Conservation (phyloP, 1,140 invertebrate species). For the Zaprionus camerounensis region DNA sequence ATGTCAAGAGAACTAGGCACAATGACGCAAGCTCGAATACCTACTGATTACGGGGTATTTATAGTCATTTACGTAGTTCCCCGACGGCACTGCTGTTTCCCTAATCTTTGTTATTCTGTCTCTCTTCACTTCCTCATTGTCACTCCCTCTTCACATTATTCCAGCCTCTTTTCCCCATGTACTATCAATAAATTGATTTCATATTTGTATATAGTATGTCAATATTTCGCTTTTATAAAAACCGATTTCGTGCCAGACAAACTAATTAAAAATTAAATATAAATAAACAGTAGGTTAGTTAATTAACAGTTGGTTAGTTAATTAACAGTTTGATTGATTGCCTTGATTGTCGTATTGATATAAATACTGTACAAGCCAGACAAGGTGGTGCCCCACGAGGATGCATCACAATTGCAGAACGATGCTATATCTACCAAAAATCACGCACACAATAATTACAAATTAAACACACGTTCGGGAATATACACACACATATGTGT, state of each 20-base stretch:
- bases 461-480: slow-evolving; percentile 45
- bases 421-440: slow-evolving; percentile 65
- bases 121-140: neutral
- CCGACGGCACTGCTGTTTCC: neutral
- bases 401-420: neutral
- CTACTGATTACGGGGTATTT: neutral
- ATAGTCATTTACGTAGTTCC: neutral
- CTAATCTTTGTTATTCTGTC: neutral
- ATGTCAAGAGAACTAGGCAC: too few relatives aligned
- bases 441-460: slow-evolving; percentile 75
- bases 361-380: slow-evolving; percentile 38
- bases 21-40: too few relatives aligned
- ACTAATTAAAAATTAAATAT: slow-evolving; percentile 75
- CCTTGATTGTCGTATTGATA: slow-evolving; percentile 60
- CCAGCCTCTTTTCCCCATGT: neutral
- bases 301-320: slow-evolving; percentile 78
- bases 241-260: slow-evolving; percentile 41
- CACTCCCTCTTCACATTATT: neutral
- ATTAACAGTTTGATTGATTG: slow-evolving; percentile 81
- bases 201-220: neutral
- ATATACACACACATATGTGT: neutral
- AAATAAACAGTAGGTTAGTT: slow-evolving; percentile 69
- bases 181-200: slow-evolving; percentile 1
- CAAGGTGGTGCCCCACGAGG: neutral
- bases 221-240: slow-evolving; percentile 10